phyloP scores from a whole-genome alignment of 2,113 vertebrate species.

The Dasypus novemcinctus region DNA sequence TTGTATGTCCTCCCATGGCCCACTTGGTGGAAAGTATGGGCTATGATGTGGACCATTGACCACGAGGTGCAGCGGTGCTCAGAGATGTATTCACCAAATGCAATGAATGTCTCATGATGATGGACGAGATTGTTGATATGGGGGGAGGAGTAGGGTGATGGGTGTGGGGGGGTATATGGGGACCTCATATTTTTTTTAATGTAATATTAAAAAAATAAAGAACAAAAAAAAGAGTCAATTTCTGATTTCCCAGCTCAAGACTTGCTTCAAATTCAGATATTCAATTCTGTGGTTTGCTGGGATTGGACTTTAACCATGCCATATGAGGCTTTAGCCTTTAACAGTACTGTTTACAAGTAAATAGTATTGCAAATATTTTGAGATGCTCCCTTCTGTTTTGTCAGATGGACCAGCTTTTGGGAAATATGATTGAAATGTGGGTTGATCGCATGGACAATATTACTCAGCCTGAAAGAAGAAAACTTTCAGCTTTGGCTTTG shows the following conservation, averaged over 20 bases:
- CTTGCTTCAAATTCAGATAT: conserved; percentile 3
- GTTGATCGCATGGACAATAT: conserved; percentile 99
- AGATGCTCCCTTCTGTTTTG: neutral
- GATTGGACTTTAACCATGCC: conserved; percentile 8
- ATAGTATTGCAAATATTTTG: conserved; percentile 36
- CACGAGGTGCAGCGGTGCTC: too few species aligned
- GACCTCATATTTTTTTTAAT: too few species aligned
- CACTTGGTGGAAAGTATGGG: too few species aligned
- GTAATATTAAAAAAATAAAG: too few species aligned
- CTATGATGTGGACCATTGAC: too few species aligned
- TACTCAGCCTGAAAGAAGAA: conserved; percentile 97
- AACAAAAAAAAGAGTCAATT: too few species aligned
- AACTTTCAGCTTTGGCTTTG: conserved; percentile 95
- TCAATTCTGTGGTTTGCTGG: neutral
- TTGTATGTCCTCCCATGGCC: too few species aligned
- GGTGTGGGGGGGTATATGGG: too few species aligned
- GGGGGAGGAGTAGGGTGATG: too few species aligned
- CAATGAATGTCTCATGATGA: too few species aligned
- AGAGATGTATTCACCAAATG: too few species aligned
- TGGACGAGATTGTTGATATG: too few species aligned
- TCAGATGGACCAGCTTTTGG: conserved; percentile 93
- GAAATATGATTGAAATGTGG: conserved; percentile 97
- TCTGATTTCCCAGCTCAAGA: neutral
- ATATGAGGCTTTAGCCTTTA: neutral
- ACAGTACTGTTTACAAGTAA: neutral